A percentile compares a stretch with the other conserved stretches of the same genome.
These are phyloP conservation scores for Pseudococcus jackbeardsleyi DNA, from an alignment of 2,888 invertebrate genomes.

Conservation along the genomic window DNA sequence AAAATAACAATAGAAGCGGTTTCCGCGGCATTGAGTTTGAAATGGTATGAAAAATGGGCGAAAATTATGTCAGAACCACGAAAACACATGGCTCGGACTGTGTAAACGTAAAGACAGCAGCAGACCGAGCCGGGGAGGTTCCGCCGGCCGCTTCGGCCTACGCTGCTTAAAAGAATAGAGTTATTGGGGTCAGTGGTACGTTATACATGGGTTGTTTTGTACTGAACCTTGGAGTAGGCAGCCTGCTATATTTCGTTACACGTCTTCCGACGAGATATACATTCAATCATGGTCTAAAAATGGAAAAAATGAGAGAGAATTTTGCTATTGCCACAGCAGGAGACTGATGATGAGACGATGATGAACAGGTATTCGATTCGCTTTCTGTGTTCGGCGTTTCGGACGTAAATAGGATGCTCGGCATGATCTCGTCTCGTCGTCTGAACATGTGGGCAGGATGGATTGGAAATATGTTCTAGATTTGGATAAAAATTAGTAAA, in stretches of 20 bases:
- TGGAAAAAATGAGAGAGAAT: neutral
- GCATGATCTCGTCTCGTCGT: too few species aligned
- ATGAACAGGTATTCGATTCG: too few species aligned
- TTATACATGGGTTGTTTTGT: neutral
- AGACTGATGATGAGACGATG: too few species aligned
- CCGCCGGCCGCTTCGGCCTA: neutral
- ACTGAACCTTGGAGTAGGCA: neutral
- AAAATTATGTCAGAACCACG: conserved; percentile 35
- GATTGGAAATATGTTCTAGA: too few species aligned
- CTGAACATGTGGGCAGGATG: too few species aligned
- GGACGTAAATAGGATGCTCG: too few species aligned
- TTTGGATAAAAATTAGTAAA: too few species aligned
- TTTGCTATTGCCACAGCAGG: too few species aligned
- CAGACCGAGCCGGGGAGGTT: too few species aligned
- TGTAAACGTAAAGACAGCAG: neutral
- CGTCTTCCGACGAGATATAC: neutral
- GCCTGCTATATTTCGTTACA: neutral
- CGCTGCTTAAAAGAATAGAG: neutral
- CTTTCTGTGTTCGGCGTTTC: too few species aligned
- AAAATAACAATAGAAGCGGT: conserved; percentile 31
- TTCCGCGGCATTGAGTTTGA: conserved; percentile 23
- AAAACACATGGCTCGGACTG: conserved; percentile 1
- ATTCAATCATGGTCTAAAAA: neutral
- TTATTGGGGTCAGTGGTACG: conserved; percentile 14
- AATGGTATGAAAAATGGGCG: conserved; percentile 14